phyloP scores from a whole-genome alignment of 2,113 vertebrate genomes.

The Cricetomys ansorgei region DNA sequence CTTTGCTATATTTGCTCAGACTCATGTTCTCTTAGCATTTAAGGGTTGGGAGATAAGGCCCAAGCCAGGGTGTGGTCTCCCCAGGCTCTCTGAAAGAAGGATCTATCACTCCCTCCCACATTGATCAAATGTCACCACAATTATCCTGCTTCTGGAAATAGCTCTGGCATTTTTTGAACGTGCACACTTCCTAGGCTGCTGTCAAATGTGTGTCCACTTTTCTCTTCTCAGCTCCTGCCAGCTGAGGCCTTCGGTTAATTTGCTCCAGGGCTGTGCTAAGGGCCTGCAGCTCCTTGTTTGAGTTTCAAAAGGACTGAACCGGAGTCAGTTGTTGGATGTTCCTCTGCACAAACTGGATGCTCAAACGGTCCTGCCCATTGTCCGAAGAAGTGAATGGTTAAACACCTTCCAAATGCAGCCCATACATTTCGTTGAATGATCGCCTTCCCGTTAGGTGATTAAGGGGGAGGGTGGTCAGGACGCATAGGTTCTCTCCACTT shows the following conservation, averaged over 20 bases:
- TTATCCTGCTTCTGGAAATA: constrained; percentile 45
- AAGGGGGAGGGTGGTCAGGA: neutral
- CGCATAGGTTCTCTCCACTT: neutral
- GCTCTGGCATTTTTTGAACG: neutral
- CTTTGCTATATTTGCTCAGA: neutral
- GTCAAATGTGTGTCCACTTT: neutral
- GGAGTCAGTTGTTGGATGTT: neutral
- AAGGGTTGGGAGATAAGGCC: neutral
- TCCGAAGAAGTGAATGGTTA: neutral
- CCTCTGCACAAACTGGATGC: neutral
- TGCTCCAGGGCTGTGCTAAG: neutral
- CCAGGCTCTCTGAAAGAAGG: neutral
- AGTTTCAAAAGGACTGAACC: accelerated
- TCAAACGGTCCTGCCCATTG: neutral
- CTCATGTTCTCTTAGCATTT: neutral
- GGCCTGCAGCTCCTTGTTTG: neutral
- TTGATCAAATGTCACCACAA: constrained; percentile 61
- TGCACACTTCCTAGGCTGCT: neutral
- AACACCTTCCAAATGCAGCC: neutral
- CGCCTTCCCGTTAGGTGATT: neutral
- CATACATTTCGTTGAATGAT: neutral
- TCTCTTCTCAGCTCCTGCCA: neutral
- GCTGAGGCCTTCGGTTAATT: neutral
- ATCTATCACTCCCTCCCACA: neutral
- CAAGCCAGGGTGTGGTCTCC: neutral